These are phyloP conservation scores for Crematogaster levior DNA, from an alignment of 2,888 invertebrate species.

Conservation along the genomic window DNA sequence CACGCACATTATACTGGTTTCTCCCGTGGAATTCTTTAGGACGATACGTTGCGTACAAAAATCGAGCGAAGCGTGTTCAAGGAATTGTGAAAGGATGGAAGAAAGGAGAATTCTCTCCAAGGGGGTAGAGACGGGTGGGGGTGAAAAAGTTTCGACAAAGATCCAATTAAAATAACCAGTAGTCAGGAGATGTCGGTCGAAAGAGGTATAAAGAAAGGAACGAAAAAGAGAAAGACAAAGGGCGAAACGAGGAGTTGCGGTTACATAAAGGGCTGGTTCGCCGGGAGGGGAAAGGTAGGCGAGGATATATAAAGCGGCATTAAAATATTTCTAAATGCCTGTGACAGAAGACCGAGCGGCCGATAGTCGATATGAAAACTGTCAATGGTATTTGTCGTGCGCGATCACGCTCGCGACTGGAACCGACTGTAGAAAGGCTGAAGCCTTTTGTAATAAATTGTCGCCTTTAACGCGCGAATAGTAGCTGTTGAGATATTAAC, in stretches of 20 bases:
- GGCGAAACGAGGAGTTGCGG: conserved; percentile 73
- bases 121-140: conserved; percentile 56
- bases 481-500: conserved; percentile 14
- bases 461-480: not conserved
- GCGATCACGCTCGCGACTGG: conserved; percentile 62
- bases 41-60: conserved; percentile 65
- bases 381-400: conserved; percentile 56
- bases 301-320: conserved; percentile 82
- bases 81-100: conserved; percentile 61
- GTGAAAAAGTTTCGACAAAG: conserved; percentile 83
- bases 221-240: conserved; percentile 77
- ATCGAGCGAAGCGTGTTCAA: conserved; percentile 61
- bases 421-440: conserved; percentile 62
- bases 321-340: conserved; percentile 81
- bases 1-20: conserved; percentile 25
- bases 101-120: conserved; percentile 15
- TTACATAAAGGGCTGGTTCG: conserved; percentile 76
- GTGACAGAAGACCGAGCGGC: conserved; percentile 30
- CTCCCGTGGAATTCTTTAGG: conserved; percentile 49
- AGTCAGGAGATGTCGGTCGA: conserved; percentile 77
- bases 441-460: conserved; percentile 24
- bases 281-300: conserved; percentile 52
- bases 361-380: conserved; percentile 60
- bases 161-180: conserved; percentile 86
- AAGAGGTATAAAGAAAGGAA: conserved; percentile 74